Conservation (phyloP, 2,888 invertebrate genomes). For the Megastigmus dorsalis region DNA sequence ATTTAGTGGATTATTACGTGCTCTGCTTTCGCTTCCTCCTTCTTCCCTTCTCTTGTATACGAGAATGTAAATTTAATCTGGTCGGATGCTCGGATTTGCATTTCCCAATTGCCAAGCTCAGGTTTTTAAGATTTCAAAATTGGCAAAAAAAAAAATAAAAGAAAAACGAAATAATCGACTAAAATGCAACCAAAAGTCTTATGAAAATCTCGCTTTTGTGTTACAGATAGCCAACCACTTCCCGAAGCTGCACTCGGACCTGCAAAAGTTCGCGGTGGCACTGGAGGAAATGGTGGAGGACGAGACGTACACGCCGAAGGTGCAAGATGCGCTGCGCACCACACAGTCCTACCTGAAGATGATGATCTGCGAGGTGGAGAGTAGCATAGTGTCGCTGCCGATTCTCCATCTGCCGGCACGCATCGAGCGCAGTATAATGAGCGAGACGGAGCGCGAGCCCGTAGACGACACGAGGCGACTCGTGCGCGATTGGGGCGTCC, state of each 20-base stretch:
- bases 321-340: conserved; percentile 70
- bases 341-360: conserved; percentile 67
- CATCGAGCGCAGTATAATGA: conserved; percentile 70
- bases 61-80: too few species aligned
- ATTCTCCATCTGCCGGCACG: conserved; percentile 63
- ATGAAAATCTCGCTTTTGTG: neutral
- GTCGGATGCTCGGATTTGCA: too few species aligned
- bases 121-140: neutral
- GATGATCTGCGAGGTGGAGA: conserved; percentile 79
- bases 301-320: conserved; percentile 72
- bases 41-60: too few species aligned
- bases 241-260: conserved; percentile 77
- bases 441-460: conserved; percentile 64
- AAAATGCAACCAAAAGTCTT: neutral
- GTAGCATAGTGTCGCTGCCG: conserved; percentile 62
- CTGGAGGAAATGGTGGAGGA: conserved; percentile 75
- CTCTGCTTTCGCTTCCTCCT: too few species aligned
- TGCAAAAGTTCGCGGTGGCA: conserved; percentile 75
- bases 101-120: neutral
- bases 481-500: conserved; percentile 72
- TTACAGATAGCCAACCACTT: conserved; percentile 77
- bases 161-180: too few species aligned
- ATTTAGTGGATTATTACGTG: too few species aligned
- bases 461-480: conserved; percentile 69
- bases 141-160: too few species aligned